Base-by-base conservation (phyloP, 2,888 invertebrate genomes). In the Cephus nigrinus region DNA sequence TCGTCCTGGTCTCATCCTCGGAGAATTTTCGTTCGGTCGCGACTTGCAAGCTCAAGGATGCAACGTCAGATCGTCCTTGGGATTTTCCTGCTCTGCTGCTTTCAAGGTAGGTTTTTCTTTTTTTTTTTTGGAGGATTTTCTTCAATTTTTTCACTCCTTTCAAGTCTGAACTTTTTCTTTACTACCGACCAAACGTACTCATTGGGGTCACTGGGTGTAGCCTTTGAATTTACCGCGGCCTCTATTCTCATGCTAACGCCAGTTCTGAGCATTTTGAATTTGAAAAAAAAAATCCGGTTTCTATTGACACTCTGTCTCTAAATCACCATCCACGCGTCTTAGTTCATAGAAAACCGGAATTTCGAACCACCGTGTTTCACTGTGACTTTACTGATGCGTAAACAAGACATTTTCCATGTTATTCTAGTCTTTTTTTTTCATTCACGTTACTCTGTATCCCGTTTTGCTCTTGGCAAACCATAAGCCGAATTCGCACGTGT, bases 81-180 rank as follows among this genome's bases (percentile, higher is more conserved):
- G 81, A 84, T 89, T 83, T 82, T 90, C 80, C 86, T 90, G 79
- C 84, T 89, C 81, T 88, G 86, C 86, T 90, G 88, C 81, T 82
- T 90, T 80, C 90, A 90, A 89, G 90, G 90, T 90, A 84, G n/a
- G 40, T 75, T 35, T 35, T 35, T 35, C 34, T 35, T 3, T 11
- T 33, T 33, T 9, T 15, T 33, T 33, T 68, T 55, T 55, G 5
- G 55, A 55, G 23, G 9, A 9, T 55, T 55, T 23, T 15, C 55
- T 5, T 55, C 15, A 2, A 55, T 5, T 40, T 5, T 23, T 40
- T 23, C 5, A 23, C 5, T 23, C 40, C 15, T 23, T 55, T 55
- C 9, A 1, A 9, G 9, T 23, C 23, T 23, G 0, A 0, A 55
- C 1, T 36, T 55, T 55, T 55, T 12, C 35, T 5, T 55, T 55